Base-by-base conservation (phyloP, 2,113 vertebrate genomes). In the Bambusicola thoracicus region DNA sequence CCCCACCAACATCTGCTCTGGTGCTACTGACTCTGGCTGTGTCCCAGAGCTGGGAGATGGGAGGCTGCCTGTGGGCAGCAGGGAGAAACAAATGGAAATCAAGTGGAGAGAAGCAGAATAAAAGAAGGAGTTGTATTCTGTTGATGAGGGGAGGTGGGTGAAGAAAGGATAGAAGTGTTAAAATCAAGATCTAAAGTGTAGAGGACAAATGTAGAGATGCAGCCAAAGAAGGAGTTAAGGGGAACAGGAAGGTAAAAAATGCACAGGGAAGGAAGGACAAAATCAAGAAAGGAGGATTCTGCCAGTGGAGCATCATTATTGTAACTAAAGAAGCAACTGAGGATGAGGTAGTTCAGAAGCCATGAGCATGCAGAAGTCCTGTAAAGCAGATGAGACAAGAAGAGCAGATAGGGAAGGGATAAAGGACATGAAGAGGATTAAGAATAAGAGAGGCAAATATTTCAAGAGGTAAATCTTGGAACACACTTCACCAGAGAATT, bases 11-110 rank as follows among this genome's bases (percentile, higher is more conserved):
- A 7, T 27, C 78, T 82, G 67, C 49, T 59, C 72, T 32, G 70
- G 70, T 0, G 1, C 27, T 62, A 70, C 30, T 63, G 18, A 27
- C 1, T 66, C 49, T 3, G 3, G 32, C 58, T 74, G 9, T 2
- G 56, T 48, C 17, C 59, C 58, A 65, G 7, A 87, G 41, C 36
- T 51, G 75, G 27, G 48, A 58, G 10, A 51, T 36, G 34, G 34
- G 34, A 70, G n/a, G 36, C 22, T 53, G 55, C 48, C 48, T 43
- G 21, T 4, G 22, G 79, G 67, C 55, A 82, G 48, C 2, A 2
- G 6, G 24, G 24, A 79, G 13, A 29, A 90, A 13, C 24, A 84
- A 14, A 44, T 84, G 84, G 46, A 69, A 79, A 56, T 76, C 36
- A 48, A 36, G 48, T 7, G 10, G 49, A 80, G 75, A 79, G 53